These are phyloP conservation scores for Ditylenchus dipsaci DNA, from an alignment of 1,140 invertebrate species.

Conservation along the genomic window DNA sequence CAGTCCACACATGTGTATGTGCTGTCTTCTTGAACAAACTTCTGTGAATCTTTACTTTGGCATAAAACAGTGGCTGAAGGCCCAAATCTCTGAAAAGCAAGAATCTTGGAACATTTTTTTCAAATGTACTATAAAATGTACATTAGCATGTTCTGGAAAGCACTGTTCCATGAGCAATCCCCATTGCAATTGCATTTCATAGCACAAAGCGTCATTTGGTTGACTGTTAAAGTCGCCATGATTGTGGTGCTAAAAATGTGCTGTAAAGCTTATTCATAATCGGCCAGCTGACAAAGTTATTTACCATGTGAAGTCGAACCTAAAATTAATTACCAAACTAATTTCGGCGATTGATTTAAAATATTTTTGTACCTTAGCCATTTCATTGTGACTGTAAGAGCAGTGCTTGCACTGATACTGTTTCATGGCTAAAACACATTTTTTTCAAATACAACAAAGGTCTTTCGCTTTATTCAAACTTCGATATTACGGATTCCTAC, in stretches of 20 bases:
- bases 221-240: constrained; percentile 18
- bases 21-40: constrained; percentile 17
- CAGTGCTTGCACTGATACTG: constrained; percentile 23
- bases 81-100: constrained; percentile 19
- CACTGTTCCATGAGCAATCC: constrained; percentile 27
- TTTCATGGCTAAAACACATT: constrained; percentile 18
- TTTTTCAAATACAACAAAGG: too few species aligned
- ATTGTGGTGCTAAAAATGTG: constrained; percentile 1
- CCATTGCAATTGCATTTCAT: constrained; percentile 26
- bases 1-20: constrained; percentile 23
- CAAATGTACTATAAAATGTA: background rate
- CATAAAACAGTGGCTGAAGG: background rate
- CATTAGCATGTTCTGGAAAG: constrained; percentile 31
- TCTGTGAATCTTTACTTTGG: constrained; percentile 12
- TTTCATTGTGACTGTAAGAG: constrained; percentile 22
- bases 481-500: too few species aligned
- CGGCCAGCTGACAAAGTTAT: too few species aligned
- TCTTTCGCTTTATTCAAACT: too few species aligned
- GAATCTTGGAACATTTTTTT: background rate
- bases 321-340: background rate
- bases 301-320: constrained; percentile 24
- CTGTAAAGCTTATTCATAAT: too few species aligned
- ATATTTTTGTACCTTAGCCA: constrained; percentile 12
- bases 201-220: constrained; percentile 1
- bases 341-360: background rate